phyloP scores from a whole-genome alignment of 2,113 vertebrate species.

The Lagopus muta region DNA sequence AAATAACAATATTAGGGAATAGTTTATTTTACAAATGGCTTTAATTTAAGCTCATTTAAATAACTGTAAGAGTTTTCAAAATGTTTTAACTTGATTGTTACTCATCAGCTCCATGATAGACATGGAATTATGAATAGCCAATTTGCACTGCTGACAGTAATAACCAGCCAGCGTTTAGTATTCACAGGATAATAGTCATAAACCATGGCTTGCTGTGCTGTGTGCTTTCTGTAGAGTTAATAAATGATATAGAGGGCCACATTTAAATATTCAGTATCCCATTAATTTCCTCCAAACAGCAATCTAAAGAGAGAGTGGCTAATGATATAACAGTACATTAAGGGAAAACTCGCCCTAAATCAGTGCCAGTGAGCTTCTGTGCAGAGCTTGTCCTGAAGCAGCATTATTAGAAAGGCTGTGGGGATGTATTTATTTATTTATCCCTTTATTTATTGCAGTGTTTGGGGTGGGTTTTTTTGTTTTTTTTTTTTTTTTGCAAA shows the following conservation, averaged over 20 bases:
- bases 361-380: slow-evolving; percentile 4
- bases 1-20: slow-evolving; percentile 70
- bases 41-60: slow-evolving; percentile 67
- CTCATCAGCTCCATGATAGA: slow-evolving; percentile 64
- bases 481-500: neutral
- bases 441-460: neutral
- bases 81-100: slow-evolving; percentile 68
- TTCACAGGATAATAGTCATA: slow-evolving; percentile 67
- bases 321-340: slow-evolving; percentile 54
- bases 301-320: slow-evolving; percentile 48
- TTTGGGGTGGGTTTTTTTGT: no score
- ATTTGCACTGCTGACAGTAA: slow-evolving; percentile 57
- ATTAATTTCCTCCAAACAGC: slow-evolving; percentile 74
- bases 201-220: slow-evolving; percentile 68
- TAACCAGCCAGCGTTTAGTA: slow-evolving; percentile 63
- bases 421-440: neutral
- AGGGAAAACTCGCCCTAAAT: slow-evolving; percentile 54
- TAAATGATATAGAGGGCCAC: slow-evolving; percentile 66
- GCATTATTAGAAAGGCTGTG: neutral
- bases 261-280: slow-evolving; percentile 72
- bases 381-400: neutral
- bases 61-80: slow-evolving; percentile 61
- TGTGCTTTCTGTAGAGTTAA: slow-evolving; percentile 75
- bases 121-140: slow-evolving; percentile 57
- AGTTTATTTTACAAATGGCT: slow-evolving; percentile 71